A percentile compares a stretch with the other conserved stretches of the same genome.
Conservation (phyloP, 1,140 invertebrate species). For the Solenopsis invicta region DNA sequence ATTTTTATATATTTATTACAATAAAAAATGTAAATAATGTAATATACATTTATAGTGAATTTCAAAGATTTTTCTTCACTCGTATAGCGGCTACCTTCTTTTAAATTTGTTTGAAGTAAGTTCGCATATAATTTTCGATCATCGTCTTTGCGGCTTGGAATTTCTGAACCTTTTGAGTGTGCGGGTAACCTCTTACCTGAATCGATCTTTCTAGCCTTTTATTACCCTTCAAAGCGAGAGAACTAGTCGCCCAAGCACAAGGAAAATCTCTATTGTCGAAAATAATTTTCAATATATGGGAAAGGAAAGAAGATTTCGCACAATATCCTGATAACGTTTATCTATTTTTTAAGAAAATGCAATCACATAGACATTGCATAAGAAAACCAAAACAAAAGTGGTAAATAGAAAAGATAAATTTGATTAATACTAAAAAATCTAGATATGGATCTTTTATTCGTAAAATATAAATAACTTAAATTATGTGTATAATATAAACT, state of each 20-base stretch:
- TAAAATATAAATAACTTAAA: too few relatives aligned
- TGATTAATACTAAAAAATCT: neutral
- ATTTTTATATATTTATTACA: neutral
- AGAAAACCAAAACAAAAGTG: conserved; percentile 47
- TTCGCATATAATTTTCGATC: neutral
- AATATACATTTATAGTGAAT: neutral
- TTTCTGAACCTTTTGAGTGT: conserved; percentile 29
- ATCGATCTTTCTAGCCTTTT: neutral
- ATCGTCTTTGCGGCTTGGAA: conserved; percentile 3
- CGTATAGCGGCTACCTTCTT: neutral
- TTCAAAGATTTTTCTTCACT: neutral
- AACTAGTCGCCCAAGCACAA: conserved; percentile 51
- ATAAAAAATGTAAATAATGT: conserved; percentile 7
- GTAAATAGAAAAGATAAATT: neutral
- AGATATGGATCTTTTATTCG: too few relatives aligned
- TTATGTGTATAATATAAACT: too few relatives aligned
- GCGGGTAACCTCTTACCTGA: neutral
- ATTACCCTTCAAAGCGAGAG: conserved; percentile 9
- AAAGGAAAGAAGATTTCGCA: neutral
- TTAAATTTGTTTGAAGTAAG: neutral
- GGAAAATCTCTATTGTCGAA: conserved; percentile 26
- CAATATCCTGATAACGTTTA: conserved; percentile 70
- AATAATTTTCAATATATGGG: conserved; percentile 14
- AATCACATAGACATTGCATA: neutral
- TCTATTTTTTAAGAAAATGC: conserved; percentile 75